Evolutionary conservation across 2,113 vertebrate species (phyloP), one percentile per base, ranked within the genome.

Genomic region (Cariama cristata): DNA sequence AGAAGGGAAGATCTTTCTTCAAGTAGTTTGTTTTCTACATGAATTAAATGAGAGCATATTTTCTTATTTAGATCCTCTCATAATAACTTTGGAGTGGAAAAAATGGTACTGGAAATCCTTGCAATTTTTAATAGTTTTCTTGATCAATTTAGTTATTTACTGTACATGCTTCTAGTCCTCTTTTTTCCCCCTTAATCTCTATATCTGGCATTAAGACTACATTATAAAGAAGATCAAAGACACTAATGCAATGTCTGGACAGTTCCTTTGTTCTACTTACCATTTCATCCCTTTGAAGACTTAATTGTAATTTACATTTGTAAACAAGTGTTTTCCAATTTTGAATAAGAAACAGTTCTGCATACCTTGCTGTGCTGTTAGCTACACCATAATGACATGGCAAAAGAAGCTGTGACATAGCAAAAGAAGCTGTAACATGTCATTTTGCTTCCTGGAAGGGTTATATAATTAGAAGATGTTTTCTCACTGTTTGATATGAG

Each of bases 181-280:
- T 11, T 62, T 73, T 8, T 12, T 1, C 3, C 35, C 52, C 18
- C 14, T 71, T 87, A 90, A 90, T 94, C 90, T 93, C 77, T 90
- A 3, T 75, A 81, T 92, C 74, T 93, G 49, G 59, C 53, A 86
- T 86, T 96, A 90, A 79, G 82, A 50, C 52, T 79, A 64, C 53
- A 76, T 53, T 82, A 72, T 59, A 92, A 92, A 93, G 94, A 93
- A 96, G 93, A 96, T 96, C 92, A 96, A 93, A 95, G 93, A 64
- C 58, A 64, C 62, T 96, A 95, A 96, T 97, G 82, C 82, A 79
- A 14, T 76, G 95, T 96, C 95, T 96, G 96, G 88, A 83, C 88
- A 76, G 58, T 88, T 94, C 56, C 60, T 96, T 93, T 96, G 71
- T 95, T 96, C 75, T 90, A 15, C 58, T 96, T 96, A 76, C 35